A percentile compares a stretch with the other conserved stretches of the same genome.
phyloP scores from a whole-genome alignment of 2,888 invertebrate species.

The Harpalus rufipes region DNA sequence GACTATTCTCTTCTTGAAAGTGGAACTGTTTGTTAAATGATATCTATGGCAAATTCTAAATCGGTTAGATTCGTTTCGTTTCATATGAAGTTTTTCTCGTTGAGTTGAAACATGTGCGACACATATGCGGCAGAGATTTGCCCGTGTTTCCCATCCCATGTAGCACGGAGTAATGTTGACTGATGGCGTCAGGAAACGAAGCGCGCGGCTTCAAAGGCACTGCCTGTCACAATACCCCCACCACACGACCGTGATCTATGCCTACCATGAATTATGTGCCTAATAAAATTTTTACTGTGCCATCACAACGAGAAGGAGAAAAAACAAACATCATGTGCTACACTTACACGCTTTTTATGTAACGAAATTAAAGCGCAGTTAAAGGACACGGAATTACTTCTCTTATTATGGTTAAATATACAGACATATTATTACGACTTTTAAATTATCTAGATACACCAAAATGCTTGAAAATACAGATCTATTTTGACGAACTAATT shows the following conservation, averaged over 20 bases:
- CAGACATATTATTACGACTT: too few relatives aligned
- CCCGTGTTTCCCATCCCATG: conserved; percentile 64
- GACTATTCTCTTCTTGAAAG: too few relatives aligned
- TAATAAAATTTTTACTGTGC: conserved; percentile 58
- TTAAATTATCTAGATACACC: too few relatives aligned
- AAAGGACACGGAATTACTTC: too few relatives aligned
- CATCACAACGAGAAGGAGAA: conserved; percentile 10
- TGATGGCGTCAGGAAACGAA: conserved; percentile 59
- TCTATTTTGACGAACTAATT: too few relatives aligned
- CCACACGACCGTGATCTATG: conserved; percentile 13
- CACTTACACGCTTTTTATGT: conserved; percentile 2
- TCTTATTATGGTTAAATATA: too few relatives aligned
- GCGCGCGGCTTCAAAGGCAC: conserved; percentile 45
- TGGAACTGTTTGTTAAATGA: neutral
- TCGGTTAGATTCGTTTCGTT: conserved; percentile 5
- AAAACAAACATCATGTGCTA: conserved; percentile 14
- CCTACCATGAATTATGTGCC: conserved; percentile 47
- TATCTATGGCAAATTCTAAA: conserved; percentile 8
- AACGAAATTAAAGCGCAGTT: neutral
- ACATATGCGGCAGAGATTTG: conserved; percentile 59
- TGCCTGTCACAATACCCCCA: conserved; percentile 47
- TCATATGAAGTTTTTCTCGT: conserved; percentile 1
- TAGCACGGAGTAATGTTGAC: conserved; percentile 60
- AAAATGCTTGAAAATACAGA: too few relatives aligned
- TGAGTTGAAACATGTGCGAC: conserved; percentile 44